A percentile compares a stretch with the other conserved stretches of the same genome.
phyloP scores from a whole-genome alignment of 2,797 vertebrate species.

The Melopsittacus undulatus region DNA sequence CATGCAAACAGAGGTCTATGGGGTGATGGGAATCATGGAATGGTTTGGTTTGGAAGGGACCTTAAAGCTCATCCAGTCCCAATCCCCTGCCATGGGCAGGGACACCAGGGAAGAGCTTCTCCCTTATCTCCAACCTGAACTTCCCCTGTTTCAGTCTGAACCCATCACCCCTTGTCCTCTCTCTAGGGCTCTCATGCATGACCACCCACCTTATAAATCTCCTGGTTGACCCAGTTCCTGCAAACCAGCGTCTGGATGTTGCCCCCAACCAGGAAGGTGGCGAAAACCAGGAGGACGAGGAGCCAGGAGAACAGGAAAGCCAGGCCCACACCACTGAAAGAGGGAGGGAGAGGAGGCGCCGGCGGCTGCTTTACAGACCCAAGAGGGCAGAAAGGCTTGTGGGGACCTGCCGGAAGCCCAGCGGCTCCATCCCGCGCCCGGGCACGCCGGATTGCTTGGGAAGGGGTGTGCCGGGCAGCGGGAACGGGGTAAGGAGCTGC shows the following conservation, averaged over 20 bases:
- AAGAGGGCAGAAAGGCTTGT: not conserved
- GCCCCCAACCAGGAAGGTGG: slow-evolving; percentile 81
- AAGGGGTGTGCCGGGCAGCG: slow-evolving; percentile 18
- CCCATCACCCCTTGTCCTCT: not conserved
- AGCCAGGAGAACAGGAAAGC: slow-evolving; percentile 81
- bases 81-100: accelerated
- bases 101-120: not conserved
- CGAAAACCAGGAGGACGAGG: slow-evolving; percentile 79
- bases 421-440: not conserved
- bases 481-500: not conserved
- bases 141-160: not conserved
- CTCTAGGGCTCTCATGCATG: not conserved
- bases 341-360: not conserved
- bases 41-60: not conserved
- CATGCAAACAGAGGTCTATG: accelerated
- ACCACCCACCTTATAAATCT: slow-evolving; percentile 78
- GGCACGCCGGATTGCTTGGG: not conserved
- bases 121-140: not conserved
- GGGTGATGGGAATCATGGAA: accelerated
- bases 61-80: not conserved
- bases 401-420: slow-evolving; percentile 28
- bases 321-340: slow-evolving; percentile 74
- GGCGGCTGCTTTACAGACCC: not conserved
- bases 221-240: slow-evolving; percentile 76
- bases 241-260: slow-evolving; percentile 80